Evolutionary conservation across 2,797 vertebrate genomes (phyloP), one percentile per base, ranked within the genome.

Genomic region (Schizothorax lantsangensis): DNA sequence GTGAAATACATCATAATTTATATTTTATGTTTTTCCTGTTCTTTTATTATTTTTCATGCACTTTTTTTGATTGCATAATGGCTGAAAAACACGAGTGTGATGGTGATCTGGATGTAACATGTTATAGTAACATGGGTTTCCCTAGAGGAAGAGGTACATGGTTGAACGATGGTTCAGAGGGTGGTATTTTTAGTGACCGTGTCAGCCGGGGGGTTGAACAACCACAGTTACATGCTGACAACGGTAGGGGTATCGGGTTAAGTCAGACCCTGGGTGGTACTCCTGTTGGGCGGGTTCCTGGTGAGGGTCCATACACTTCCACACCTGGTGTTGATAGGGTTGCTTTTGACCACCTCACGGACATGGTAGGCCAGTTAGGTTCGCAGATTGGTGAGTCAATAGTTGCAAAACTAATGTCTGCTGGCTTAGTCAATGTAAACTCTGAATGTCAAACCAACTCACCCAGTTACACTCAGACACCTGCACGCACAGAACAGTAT

Each of bases 351-450:
- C 36, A 38, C 36, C 36, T 38, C 36, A 38, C 36, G 5, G 36
- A 38, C 36, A 38, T 38, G 36, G 36, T 38, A 5, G 36, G 36
- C 4, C 36, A 38, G 36, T 38, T 38, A 38, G 36, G 36, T 38
- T 38, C 4, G 36, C 36, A 38, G 36, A 38, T 38, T 47, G 84
- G 85, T 38, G 84, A 90, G 19, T 88, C 84, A 14, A 85, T 90
- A 79, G 88, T 89, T 10, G 47, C 66, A 2, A 88, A 85, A 54
- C 43, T 88, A 17, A 69, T 88, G 73, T 91, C 88, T 30, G 81
- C 85, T 54, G 86, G 79, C 66, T 66, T 85, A 40, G 85, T 83
- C 15, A 88, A 82, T 38, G 21, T 5, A 47, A 80, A 8, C 12
- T 23, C 49, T 80, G 54, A 52, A 1, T 15, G 19, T 8, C 45